phyloP scores from a whole-genome alignment of 2,113 vertebrate species.

The Macroglossus sobrinus region DNA sequence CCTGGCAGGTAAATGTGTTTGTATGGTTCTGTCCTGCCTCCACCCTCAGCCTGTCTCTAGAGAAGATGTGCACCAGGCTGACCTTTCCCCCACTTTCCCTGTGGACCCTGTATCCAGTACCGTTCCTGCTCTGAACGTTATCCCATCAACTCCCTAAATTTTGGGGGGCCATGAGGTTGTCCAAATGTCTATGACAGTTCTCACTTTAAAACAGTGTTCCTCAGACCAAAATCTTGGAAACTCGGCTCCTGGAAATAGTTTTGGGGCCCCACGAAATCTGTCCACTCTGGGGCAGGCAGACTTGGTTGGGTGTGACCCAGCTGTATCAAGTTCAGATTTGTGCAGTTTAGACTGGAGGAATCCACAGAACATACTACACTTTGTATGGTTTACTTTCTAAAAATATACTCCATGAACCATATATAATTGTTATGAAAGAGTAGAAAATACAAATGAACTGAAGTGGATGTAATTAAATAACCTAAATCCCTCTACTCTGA shows the following conservation, averaged over 20 bases:
- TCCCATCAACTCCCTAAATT: background rate
- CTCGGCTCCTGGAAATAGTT: background rate
- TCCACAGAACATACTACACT: background rate
- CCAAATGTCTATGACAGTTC: background rate
- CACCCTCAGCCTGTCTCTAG: background rate
- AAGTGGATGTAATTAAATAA: background rate
- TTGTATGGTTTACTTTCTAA: background rate
- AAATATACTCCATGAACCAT: background rate
- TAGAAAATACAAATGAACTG: background rate
- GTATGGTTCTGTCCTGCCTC: background rate
- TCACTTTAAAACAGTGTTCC: background rate
- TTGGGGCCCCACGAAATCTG: background rate
- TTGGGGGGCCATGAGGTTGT: background rate
- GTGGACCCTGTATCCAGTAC: background rate
- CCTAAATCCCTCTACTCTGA: background rate
- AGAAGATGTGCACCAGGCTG: background rate
- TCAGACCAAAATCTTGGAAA: background rate
- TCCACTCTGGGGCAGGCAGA: background rate
- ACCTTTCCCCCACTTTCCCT: background rate
- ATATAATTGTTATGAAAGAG: background rate
- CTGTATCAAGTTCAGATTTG: background rate
- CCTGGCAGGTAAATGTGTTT: background rate
- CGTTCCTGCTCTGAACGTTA: background rate
- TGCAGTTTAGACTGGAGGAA: background rate
- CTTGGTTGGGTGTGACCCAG: background rate